Conservation (phyloP, 2,113 vertebrate species). For the Nestor notabilis region DNA sequence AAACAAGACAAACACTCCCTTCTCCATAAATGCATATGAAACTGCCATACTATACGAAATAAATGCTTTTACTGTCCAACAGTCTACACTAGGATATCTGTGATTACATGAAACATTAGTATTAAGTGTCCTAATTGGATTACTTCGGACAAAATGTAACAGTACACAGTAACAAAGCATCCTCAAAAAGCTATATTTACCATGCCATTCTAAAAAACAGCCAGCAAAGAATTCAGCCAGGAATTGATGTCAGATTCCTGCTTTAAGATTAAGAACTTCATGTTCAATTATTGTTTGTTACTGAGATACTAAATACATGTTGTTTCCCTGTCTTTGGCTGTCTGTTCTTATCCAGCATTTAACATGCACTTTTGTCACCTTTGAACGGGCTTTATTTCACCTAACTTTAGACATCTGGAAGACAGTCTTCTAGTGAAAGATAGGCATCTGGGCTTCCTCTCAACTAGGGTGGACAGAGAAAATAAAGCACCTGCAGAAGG, state of each 20-base stretch:
- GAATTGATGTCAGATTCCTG: background rate
- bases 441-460: background rate
- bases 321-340: conserved; percentile 23
- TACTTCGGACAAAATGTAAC: background rate
- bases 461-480: background rate
- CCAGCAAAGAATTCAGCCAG: background rate
- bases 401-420: background rate
- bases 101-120: conserved; percentile 46
- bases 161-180: background rate
- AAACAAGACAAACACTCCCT: background rate
- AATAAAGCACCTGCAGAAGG: background rate
- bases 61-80: background rate
- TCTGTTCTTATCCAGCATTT: background rate
- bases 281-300: conserved; percentile 26
- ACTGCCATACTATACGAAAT: background rate
- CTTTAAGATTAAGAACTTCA: conserved; percentile 23
- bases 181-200: background rate
- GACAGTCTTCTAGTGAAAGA: background rate
- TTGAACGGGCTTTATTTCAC: background rate
- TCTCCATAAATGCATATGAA: conserved; percentile 11
- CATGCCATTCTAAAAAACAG: background rate
- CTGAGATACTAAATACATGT: background rate
- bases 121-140: conserved; percentile 25
- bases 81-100: background rate
- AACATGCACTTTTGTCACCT: background rate